phyloP scores from a whole-genome alignment of 37 sponge, comb jelly and placozoan species.

The Bolinopsis microptera region DNA sequence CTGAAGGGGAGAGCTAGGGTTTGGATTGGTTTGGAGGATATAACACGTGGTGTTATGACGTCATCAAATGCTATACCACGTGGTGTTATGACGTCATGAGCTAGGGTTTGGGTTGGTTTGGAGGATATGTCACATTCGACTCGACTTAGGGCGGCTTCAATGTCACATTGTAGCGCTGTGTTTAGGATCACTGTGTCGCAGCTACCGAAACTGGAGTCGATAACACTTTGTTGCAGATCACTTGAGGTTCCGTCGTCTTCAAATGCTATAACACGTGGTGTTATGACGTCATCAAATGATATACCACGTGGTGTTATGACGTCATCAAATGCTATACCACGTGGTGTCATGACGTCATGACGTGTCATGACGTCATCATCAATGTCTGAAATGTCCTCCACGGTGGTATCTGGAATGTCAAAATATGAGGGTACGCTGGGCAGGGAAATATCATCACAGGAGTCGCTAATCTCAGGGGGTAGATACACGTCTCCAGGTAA shows the following conservation, averaged over 20 bases:
- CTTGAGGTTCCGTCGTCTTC: neutral
- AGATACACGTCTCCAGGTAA: neutral
- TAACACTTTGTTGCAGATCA: too few species aligned
- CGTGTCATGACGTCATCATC: neutral
- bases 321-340: neutral
- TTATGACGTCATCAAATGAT: conserved; percentile 9
- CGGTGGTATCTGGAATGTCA: neutral
- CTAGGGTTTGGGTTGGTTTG: too few species aligned
- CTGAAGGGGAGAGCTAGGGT: conserved; percentile 18
- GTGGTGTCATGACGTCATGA: neutral
- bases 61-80: neutral
- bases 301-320: neutral
- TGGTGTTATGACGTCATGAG: neutral
- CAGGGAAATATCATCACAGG: neutral
- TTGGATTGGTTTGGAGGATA: conserved; percentile 1
- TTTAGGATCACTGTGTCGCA: conserved; percentile 7
- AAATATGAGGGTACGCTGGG: neutral
- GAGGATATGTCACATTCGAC: too few species aligned
- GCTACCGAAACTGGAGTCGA: neutral
- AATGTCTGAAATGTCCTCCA: neutral
- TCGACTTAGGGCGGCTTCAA: too few species aligned
- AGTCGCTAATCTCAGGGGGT: neutral
- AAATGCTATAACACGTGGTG: neutral
- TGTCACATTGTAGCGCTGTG: neutral
- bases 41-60: neutral